Evolutionary conservation across 2,888 invertebrate species (phyloP).

Genomic region (Drosophila meridionalis): DNA sequence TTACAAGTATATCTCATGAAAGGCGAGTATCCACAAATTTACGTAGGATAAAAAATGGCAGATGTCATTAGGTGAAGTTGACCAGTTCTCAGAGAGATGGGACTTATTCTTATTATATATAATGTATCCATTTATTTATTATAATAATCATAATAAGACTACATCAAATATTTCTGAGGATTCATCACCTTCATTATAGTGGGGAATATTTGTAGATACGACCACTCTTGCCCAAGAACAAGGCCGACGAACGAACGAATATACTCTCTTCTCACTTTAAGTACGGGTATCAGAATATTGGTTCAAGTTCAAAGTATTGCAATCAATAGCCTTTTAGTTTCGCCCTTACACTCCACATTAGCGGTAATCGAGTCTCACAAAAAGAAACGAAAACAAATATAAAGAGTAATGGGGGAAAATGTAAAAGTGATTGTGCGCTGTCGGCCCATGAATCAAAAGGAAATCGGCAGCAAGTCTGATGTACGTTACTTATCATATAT

Average conservation of each 20-base stretch:
- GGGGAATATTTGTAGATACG: no score
- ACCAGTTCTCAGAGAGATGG: no score
- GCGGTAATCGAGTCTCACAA: neutral
- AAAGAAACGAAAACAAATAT: neutral
- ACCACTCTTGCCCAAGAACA: neutral
- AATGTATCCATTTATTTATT: no score
- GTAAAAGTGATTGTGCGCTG: conserved; percentile 86
- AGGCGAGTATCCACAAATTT: no score
- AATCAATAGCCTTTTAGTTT: conserved; percentile 1
- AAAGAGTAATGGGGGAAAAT: conserved; percentile 82
- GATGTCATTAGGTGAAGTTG: no score
- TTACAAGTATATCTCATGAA: neutral
- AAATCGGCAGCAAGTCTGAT: conserved; percentile 88
- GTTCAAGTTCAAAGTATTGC: conserved; percentile 9
- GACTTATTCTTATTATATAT: no score
- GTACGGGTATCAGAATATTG: neutral
- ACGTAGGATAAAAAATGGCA: no score
- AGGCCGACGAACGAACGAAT: neutral
- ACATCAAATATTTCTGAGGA: no score
- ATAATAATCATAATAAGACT: no score
- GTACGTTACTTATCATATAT: conserved; percentile 42
- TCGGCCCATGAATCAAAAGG: conserved; percentile 93
- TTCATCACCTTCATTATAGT: no score
- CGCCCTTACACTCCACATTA: conserved; percentile 3
- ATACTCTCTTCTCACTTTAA: neutral